phyloP scores from a whole-genome alignment of 2,113 vertebrate genomes.

The Bufo bufo region DNA sequence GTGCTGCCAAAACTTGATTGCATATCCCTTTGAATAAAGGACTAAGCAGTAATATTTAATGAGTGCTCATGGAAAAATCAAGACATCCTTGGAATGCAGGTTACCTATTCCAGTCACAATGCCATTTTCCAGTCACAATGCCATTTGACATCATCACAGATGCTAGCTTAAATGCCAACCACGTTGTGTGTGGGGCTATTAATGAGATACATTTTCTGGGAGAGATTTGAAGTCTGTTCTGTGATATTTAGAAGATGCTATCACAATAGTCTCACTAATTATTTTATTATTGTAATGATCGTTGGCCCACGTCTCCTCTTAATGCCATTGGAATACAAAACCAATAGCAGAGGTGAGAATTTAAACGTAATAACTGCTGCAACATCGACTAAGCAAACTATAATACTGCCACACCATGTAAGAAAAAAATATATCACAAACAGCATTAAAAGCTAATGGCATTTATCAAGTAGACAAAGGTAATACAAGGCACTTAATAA shows the following conservation, averaged over 20 bases:
- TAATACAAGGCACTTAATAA: too few relatives aligned
- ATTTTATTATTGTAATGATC: not conserved
- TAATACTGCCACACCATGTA: not conserved
- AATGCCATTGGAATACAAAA: not conserved
- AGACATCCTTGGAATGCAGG: conserved; percentile 47
- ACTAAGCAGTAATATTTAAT: conserved; percentile 52
- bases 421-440: too few relatives aligned
- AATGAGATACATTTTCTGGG: not conserved
- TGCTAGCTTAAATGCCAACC: conserved; percentile 41
- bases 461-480: too few relatives aligned
- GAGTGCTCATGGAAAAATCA: conserved; percentile 44
- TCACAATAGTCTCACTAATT: conserved; percentile 3
- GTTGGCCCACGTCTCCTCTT: not conserved
- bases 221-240: not conserved
- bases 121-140: conserved; percentile 46
- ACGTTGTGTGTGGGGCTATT: conserved; percentile 13
- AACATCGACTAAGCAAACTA: not conserved
- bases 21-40: conserved; percentile 49
- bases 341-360: not conserved
- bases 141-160: conserved; percentile 51
- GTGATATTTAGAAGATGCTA: not conserved
- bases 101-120: conserved; percentile 36
- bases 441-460: too few relatives aligned
- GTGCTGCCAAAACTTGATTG: conserved; percentile 53
- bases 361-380: not conserved